Percentiles rank a stretch among this genome's conserved stretches.
phyloP scores from a whole-genome alignment of 2,113 vertebrate genomes.

The Osmerus mordax region DNA sequence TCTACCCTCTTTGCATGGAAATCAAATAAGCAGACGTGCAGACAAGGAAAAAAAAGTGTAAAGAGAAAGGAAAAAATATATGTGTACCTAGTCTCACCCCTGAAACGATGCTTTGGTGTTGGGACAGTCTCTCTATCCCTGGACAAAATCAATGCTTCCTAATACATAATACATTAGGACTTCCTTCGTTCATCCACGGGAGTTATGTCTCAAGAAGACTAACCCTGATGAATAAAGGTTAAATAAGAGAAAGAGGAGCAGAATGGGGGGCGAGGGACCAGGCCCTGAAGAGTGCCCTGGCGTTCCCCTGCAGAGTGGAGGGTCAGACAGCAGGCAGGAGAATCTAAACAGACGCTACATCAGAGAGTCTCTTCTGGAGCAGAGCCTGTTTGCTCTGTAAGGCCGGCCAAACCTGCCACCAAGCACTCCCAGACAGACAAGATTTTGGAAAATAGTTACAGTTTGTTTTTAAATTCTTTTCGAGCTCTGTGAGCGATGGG shows the following conservation, averaged over 20 bases:
- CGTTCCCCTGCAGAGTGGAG: neutral
- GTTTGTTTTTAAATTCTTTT: slow-evolving; percentile 38
- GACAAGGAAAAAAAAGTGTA: slow-evolving; percentile 3
- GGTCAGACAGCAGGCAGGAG: neutral
- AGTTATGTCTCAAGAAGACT: too few species aligned
- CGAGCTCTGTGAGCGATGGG: slow-evolving; percentile 12
- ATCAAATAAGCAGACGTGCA: slow-evolving; percentile 35
- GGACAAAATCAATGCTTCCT: too few species aligned
- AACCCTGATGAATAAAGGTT: too few species aligned
- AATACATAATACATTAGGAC: too few species aligned
- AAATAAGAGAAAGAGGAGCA: too few species aligned
- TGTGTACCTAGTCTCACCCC: too few species aligned
- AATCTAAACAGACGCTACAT: too few species aligned
- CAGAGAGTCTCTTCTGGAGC: slow-evolving; percentile 18
- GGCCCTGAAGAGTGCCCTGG: too few species aligned
- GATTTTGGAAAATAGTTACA: slow-evolving; percentile 31
- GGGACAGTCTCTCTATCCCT: too few species aligned
- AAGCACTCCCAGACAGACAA: slow-evolving; percentile 11
- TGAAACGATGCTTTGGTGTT: neutral
- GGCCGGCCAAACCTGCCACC: slow-evolving; percentile 26
- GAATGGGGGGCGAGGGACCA: too few species aligned
- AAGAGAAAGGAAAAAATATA: too few species aligned
- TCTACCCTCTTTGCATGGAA: slow-evolving; percentile 22
- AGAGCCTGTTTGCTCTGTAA: slow-evolving; percentile 38
- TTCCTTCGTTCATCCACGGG: too few species aligned